Percentiles rank a stretch among this genome's conserved stretches.
phyloP scores from a whole-genome alignment of 2,113 vertebrate genomes.

The Sceloporus tristichus region DNA sequence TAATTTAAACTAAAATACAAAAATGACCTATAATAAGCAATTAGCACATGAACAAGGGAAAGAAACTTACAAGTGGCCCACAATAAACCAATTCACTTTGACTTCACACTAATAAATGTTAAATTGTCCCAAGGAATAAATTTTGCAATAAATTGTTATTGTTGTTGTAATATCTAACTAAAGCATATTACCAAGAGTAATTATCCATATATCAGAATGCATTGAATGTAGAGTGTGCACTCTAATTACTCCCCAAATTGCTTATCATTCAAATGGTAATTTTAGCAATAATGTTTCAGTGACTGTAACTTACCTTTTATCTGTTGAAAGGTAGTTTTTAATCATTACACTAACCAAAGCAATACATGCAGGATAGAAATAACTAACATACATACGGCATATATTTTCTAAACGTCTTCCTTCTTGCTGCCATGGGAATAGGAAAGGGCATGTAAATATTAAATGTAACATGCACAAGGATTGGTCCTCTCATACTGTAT shows the following conservation, averaged over 20 bases:
- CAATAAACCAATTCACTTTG: constrained; percentile 81
- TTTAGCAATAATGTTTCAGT: constrained; percentile 80
- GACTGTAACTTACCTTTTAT: constrained; percentile 73
- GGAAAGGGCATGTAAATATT: background rate
- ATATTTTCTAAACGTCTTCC: background rate
- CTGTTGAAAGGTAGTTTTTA: constrained; percentile 65
- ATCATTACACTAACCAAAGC: constrained; percentile 39
- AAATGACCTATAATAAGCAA: constrained; percentile 93
- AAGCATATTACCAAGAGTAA: constrained; percentile 82
- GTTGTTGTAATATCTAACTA: constrained; percentile 83
- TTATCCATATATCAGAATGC: constrained; percentile 87
- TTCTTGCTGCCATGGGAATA: background rate
- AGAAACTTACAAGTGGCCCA: constrained; percentile 74
- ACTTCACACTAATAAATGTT: constrained; percentile 83
- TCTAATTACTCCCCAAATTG: constrained; percentile 83
- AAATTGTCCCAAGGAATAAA: constrained; percentile 86
- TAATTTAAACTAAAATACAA: constrained; percentile 84
- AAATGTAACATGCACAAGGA: background rate
- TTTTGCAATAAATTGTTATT: constrained; percentile 87
- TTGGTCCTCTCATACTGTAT: background rate
- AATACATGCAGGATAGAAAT: constrained; percentile 51
- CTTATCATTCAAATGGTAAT: constrained; percentile 87
- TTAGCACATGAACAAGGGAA: constrained; percentile 83
- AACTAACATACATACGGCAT: constrained; percentile 6
- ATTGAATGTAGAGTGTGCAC: constrained; percentile 79